Conservation (phyloP, 2,888 invertebrate species). For the Temnothorax rugatulus region DNA sequence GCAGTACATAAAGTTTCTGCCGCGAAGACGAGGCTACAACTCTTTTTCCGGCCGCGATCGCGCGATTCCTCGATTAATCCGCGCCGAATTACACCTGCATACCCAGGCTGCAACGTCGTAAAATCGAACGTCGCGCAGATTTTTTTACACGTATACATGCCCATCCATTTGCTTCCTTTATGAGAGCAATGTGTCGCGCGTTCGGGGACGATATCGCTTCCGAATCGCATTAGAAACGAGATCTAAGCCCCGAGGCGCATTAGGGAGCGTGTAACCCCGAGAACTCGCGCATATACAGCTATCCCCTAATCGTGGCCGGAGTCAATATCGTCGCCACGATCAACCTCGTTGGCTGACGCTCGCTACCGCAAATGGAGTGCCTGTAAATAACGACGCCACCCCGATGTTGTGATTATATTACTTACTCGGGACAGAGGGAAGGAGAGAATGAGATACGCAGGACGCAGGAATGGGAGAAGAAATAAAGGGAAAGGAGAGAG, state of each 20-base stretch:
- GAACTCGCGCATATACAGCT: constrained; percentile 37
- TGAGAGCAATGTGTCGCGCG: constrained; percentile 21
- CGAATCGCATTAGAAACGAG: constrained; percentile 53
- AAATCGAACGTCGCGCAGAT: constrained; percentile 8
- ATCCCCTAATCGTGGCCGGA: constrained; percentile 75
- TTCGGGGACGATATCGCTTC: constrained; percentile 50
- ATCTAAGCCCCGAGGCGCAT: constrained; percentile 70
- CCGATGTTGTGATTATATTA: constrained; percentile 86
- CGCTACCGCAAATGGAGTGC: constrained; percentile 80
- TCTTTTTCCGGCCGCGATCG: constrained; percentile 20
- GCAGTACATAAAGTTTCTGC: constrained; percentile 55
- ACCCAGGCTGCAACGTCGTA: background rate
- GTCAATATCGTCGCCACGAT: constrained; percentile 76
- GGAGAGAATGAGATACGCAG: constrained; percentile 38
- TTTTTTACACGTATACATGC: background rate
- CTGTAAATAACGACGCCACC: constrained; percentile 85
- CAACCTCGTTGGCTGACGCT: constrained; percentile 64
- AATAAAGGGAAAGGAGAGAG: constrained; percentile 24
- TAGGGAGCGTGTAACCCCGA: constrained; percentile 66
- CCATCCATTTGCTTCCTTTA: constrained; percentile 6
- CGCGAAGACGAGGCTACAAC: constrained; percentile 51
- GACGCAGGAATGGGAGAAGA: constrained; percentile 7
- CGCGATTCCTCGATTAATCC: constrained; percentile 9
- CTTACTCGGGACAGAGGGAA: constrained; percentile 71
- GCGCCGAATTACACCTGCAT: background rate